Evolutionary conservation across 2,888 invertebrate genomes (phyloP).

Genomic region (Cheiracanthium punctorium): DNA sequence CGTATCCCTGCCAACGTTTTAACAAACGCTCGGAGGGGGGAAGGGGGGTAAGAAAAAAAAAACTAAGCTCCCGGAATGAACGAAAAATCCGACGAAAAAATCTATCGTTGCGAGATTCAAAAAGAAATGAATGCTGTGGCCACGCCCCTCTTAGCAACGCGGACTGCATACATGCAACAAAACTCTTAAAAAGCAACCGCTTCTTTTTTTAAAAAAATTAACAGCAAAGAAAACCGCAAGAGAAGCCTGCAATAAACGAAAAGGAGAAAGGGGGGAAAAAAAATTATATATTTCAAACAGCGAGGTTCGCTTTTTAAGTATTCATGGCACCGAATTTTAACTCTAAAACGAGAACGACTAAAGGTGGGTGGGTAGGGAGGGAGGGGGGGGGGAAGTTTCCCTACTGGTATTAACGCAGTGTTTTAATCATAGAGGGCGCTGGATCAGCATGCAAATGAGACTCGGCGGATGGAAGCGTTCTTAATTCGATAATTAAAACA

Average conservation of each 20-base stretch:
- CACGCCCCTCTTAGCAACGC: conserved; percentile 40
- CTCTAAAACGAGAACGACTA: conserved; percentile 38
- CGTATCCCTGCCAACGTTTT: neutral
- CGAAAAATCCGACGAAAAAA: conserved; percentile 45
- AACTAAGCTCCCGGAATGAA: conserved; percentile 5
- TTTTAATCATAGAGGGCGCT: conserved; percentile 51
- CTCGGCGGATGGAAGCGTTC: conserved; percentile 26
- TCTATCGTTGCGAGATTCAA: conserved; percentile 41
- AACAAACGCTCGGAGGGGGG: conserved; percentile 12
- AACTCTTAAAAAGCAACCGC: conserved; percentile 29
- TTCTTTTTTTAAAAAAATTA: conserved; percentile 50
- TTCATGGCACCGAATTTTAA: conserved; percentile 51
- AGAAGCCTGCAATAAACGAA: too few relatives aligned
- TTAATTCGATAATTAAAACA: conserved; percentile 68
- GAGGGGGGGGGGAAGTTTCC: conserved; percentile 44
- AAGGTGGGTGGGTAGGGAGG: too few relatives aligned
- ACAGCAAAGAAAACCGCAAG: conserved; percentile 8
- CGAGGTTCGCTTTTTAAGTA: conserved; percentile 50
- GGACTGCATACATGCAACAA: conserved; percentile 38
- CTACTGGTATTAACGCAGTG: conserved; percentile 16
- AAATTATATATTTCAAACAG: conserved; percentile 8
- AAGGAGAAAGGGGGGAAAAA: neutral
- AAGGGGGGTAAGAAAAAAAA: too few relatives aligned
- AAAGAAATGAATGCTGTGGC: neutral
- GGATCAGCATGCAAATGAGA: conserved; percentile 54